Evolutionary conservation across 2,113 vertebrate species (phyloP), one percentile per base, ranked within the genome.

Genomic region (Gnathonemus longibarbis): DNA sequence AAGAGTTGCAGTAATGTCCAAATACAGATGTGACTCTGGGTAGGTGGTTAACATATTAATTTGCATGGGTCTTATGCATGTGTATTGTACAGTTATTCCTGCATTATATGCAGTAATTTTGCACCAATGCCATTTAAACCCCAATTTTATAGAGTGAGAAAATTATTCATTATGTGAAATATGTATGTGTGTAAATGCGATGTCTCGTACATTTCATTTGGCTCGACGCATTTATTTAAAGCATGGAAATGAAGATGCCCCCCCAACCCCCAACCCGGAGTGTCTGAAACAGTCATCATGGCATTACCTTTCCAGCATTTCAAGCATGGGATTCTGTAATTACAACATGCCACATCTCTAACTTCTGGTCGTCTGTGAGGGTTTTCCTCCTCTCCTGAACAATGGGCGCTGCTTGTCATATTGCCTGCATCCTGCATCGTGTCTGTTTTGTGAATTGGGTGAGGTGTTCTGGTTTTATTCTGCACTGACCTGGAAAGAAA

Each of bases 41-140:
- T 97, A 97, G 96, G 96, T 97, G 96, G 95, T 93, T 91, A 94
- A 93, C 94, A 92, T 94, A 95, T 95, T 94, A 95, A 95, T 96
- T 95, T 96, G 96, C 96, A 96, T 97, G 96, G 94, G 95, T 95
- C 94, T 93, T 91, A 91, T 95, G 95, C 94, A 96, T 96, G 96
- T 95, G 96, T 97, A 96, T 95, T 88, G 93, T 96, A 95, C 95
- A 95, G 94, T 96, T 93, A 56, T 96, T 95, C 83, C 95, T 94
- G 96, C 96, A 96, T 95, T 96, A 96, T 96, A 95, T 96, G 96
- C 94, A 46, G 50, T 84, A 45, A 39, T 27, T 35, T 84, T 58
- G 83, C 35, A 62, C 42, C 45, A 48, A 15, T 83, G 77, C 50
- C 88, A 52, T 52, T n/a, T 89, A 39, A 53, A 89, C 74, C 74